phyloP scores from a whole-genome alignment of 2,113 vertebrate species.

The Syngnathoides biaculeatus region DNA sequence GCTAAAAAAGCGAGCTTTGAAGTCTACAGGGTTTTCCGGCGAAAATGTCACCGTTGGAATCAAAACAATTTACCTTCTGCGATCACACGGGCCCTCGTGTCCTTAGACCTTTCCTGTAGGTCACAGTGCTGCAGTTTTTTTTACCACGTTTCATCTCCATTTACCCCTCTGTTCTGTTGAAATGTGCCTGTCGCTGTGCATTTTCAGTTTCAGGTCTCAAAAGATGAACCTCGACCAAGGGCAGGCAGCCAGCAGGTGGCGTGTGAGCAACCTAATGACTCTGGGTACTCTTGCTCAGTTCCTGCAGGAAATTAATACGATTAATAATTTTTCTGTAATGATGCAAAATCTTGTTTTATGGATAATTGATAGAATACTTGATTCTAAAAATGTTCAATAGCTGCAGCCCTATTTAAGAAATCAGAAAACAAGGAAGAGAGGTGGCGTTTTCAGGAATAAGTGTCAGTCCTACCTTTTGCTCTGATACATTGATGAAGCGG shows the following conservation, averaged over 20 bases:
- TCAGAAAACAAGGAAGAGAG: neutral
- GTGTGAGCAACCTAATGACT: slow-evolving; percentile 13
- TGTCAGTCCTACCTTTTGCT: slow-evolving; percentile 31
- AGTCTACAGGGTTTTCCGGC: slow-evolving; percentile 56
- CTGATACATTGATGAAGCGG: slow-evolving; percentile 37
- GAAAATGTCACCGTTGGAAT: slow-evolving; percentile 59
- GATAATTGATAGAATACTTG: neutral
- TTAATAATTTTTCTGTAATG: too few relatives aligned
- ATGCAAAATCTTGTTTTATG: too few relatives aligned
- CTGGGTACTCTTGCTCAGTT: slow-evolving; percentile 9
- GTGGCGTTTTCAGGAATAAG: slow-evolving; percentile 24
- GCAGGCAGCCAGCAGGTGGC: slow-evolving; percentile 16
- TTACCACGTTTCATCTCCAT: neutral
- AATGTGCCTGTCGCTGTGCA: neutral
- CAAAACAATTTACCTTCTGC: slow-evolving; percentile 37
- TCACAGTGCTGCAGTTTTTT: slow-evolving; percentile 16
- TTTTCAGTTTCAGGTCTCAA: slow-evolving; percentile 1
- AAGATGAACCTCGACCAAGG: slow-evolving; percentile 40
- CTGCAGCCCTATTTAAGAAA: neutral
- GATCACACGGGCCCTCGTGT: slow-evolving; percentile 1
- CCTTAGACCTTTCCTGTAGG: slow-evolving; percentile 14
- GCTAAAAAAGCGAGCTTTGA: slow-evolving; percentile 54
- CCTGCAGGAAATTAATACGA: slow-evolving; percentile 20
- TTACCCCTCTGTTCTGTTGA: neutral
- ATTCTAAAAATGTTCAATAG: neutral